Evolutionary conservation across 2,797 vertebrate genomes (phyloP), one percentile per base, ranked within the genome.

Genomic region (Synaphobranchus kaupii): DNA sequence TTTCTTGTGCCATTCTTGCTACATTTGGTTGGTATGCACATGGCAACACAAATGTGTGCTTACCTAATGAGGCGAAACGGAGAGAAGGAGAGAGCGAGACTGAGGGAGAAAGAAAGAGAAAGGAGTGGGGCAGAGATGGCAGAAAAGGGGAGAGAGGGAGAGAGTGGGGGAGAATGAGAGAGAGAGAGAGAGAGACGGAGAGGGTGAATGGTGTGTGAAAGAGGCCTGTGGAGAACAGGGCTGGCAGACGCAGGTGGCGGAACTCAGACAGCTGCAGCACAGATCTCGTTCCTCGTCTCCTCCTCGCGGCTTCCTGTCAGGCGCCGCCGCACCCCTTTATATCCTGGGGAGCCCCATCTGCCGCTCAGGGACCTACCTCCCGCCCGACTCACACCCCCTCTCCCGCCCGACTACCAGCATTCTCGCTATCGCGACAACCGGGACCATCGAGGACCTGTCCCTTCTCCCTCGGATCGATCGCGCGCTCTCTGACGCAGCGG

Each of bases 241-340:
- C 91, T 89, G 89, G 88, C 83, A 89, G 93, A 88, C 90, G 90
- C 94, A 95, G 94, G 95, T 95, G 94, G 94, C 92, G 86, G 90
- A 90, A 92, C 90, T 90, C 91, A 94, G 94, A 95, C 95, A 95
- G 93, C 94, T 95, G 94, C 94, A 93, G 92, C 88, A 83, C 87
- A 93, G 93, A 90, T 94, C 93, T 93, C 92, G 89, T 90, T 93
- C 89, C 93, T 94, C 91, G 90, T 93, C 93, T 95, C 94, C 92
- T 93, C 91, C 91, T 88, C 83, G 88, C 89, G 93, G 94, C 93
- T 89, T 92, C 94, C 94, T 90, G 93, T 93, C 92, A 94, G 91
- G 95, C 94, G 94, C 90, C 91, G 91, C 92, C 92, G 94, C 94
- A 94, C 94, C 90, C 92, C 84, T 93, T 93, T 89, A 93, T 93